Evolutionary conservation across 2,113 vertebrate species (phyloP).

Genomic region (Catharus fuscescens): DNA sequence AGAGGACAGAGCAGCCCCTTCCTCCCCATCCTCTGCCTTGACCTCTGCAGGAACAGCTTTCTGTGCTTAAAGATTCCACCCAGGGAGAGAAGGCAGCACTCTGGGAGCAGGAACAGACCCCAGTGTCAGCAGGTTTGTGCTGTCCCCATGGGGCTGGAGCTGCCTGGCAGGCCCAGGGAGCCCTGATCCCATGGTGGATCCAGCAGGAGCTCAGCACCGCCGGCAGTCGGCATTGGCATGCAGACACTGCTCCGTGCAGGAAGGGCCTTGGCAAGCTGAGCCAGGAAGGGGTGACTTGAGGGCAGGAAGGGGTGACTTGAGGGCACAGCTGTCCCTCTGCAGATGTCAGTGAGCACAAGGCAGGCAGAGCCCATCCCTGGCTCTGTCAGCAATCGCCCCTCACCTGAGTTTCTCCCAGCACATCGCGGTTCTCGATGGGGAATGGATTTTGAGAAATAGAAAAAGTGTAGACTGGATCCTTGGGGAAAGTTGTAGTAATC

Average conservation of each 20-base stretch:
- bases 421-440: conserved; percentile 94
- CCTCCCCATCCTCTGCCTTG: no score
- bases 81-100: neutral
- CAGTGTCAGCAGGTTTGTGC: neutral
- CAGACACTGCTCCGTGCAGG: neutral
- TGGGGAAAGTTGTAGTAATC: conserved; percentile 99
- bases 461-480: conserved; percentile 97
- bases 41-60: neutral
- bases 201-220: neutral
- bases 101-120: neutral
- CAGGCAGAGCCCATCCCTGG: rapidly evolving
- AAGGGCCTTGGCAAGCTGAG: neutral
- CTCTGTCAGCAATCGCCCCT: neutral
- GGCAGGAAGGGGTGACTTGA: neutral
- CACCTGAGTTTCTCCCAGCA: conserved; percentile 95
- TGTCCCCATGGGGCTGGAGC: neutral
- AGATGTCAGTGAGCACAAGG: rapidly evolving
- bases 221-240: neutral
- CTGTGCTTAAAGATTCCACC: neutral
- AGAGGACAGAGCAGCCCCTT: neutral
- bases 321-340: neutral
- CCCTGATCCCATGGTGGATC: rapidly evolving
- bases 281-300: neutral
- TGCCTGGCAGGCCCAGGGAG: neutral
- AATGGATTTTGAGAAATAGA: conserved; percentile 90